Evolutionary conservation across 2,113 vertebrate species (phyloP).

Genomic region (Patagioenas fasciata): DNA sequence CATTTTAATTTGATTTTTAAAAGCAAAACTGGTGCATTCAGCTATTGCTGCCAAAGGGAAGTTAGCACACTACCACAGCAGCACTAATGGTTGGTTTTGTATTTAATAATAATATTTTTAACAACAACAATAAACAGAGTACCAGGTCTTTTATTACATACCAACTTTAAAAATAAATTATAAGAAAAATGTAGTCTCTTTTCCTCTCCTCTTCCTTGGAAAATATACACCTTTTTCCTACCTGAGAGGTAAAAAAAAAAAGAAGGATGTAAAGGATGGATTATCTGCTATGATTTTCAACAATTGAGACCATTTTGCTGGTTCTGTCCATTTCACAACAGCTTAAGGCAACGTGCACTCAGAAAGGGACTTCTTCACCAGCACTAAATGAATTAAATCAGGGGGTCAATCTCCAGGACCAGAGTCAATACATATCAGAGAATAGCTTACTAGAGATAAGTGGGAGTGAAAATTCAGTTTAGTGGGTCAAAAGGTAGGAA

Average conservation of each 20-base stretch:
- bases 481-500: background rate
- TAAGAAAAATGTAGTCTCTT: background rate
- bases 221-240: background rate
- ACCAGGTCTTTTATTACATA: background rate
- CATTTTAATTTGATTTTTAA: background rate
- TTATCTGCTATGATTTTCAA: background rate
- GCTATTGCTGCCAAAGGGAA: background rate
- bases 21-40: background rate
- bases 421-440: background rate
- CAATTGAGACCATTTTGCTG: background rate
- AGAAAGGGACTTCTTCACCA: background rate
- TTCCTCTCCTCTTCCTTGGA: background rate
- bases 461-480: background rate
- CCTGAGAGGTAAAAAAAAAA: background rate
- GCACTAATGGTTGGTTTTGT: background rate
- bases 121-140: background rate
- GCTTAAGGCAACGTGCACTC: background rate
- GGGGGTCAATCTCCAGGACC: background rate
- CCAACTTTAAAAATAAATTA: background rate
- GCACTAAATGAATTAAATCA: background rate
- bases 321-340: background rate
- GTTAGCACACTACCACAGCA: background rate
- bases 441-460: background rate
- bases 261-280: fast-evolving
- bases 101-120: background rate